A percentile compares a stretch with the other conserved stretches of the same genome.
Evolutionary conservation across 2,113 vertebrate genomes (phyloP).

Genomic region (Pica pica): DNA sequence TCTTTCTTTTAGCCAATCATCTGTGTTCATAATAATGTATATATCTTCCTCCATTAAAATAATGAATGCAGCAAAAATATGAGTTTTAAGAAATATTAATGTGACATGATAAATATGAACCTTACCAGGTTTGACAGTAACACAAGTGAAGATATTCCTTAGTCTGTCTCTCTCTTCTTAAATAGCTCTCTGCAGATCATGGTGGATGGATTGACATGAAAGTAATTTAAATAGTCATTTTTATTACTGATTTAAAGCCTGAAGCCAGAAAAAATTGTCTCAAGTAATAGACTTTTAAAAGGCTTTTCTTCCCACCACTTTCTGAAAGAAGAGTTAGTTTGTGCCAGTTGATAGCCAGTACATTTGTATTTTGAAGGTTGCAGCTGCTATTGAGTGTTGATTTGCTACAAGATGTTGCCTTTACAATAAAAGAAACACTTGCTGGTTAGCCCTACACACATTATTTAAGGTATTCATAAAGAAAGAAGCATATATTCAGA

Average conservation of each 20-base stretch:
- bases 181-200: slow-evolving; percentile 19
- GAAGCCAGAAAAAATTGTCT: slow-evolving; percentile 6
- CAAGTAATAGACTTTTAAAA: slow-evolving; percentile 20
- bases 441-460: neutral
- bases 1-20: slow-evolving; percentile 1
- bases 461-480: neutral
- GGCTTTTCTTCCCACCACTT: neutral
- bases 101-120: neutral
- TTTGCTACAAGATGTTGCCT: neutral
- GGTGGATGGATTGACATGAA: slow-evolving; percentile 19
- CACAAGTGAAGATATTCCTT: neutral
- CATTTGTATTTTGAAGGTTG: neutral
- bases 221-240: slow-evolving; percentile 40
- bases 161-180: neutral
- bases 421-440: neutral
- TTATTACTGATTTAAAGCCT: slow-evolving; percentile 40
- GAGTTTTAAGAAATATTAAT: slow-evolving; percentile 10
- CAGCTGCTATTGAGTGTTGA: neutral
- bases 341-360: neutral
- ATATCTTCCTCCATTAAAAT: slow-evolving; percentile 2
- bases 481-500: neutral
- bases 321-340: neutral
- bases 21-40: slow-evolving; percentile 28
- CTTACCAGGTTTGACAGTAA: slow-evolving; percentile 24
- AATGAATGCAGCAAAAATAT: neutral